Evolutionary conservation across 2,888 invertebrate species (phyloP).

Genomic region (Sylvicola cinctus): DNA sequence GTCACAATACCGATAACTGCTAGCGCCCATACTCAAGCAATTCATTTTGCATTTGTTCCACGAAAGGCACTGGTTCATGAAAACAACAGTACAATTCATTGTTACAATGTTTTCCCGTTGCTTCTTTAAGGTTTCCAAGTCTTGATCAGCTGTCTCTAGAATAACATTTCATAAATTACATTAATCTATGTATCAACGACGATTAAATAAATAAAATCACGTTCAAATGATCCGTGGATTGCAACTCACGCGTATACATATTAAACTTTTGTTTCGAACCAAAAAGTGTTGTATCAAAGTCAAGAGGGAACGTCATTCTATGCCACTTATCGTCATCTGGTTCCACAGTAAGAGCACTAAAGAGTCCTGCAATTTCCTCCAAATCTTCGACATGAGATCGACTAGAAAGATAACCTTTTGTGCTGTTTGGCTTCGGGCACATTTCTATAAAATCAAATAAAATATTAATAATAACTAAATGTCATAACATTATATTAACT

Average conservation of each 20-base stretch:
- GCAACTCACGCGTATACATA: constrained; percentile 46
- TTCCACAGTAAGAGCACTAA: constrained; percentile 60
- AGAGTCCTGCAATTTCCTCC: constrained; percentile 66
- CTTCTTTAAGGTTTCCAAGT: constrained; percentile 30
- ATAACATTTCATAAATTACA: too few species aligned
- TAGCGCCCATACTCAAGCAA: constrained; percentile 32
- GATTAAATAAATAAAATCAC: too few species aligned
- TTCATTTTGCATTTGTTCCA: constrained; percentile 68
- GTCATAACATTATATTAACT: constrained; percentile 20
- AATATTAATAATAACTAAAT: not conserved
- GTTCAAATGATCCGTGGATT: too few species aligned
- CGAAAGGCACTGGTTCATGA: constrained; percentile 74
- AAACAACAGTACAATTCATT: constrained; percentile 80
- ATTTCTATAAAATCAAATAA: constrained; percentile 39
- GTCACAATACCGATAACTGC: constrained; percentile 20
- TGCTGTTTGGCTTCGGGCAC: constrained; percentile 69
- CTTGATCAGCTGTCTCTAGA: constrained; percentile 43
- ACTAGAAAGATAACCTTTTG: constrained; percentile 46
- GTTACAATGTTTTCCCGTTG: constrained; percentile 34
- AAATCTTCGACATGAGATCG: constrained; percentile 74
- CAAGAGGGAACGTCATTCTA: constrained; percentile 48
- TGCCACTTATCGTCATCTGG: constrained; percentile 40
- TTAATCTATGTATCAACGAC: too few species aligned
- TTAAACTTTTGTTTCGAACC: constrained; percentile 44
- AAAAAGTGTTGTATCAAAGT: constrained; percentile 44